Evolutionary conservation across 2,797 vertebrate species (phyloP), one percentile per base, ranked within the genome.

Genomic region (Cynopterus sphinx): DNA sequence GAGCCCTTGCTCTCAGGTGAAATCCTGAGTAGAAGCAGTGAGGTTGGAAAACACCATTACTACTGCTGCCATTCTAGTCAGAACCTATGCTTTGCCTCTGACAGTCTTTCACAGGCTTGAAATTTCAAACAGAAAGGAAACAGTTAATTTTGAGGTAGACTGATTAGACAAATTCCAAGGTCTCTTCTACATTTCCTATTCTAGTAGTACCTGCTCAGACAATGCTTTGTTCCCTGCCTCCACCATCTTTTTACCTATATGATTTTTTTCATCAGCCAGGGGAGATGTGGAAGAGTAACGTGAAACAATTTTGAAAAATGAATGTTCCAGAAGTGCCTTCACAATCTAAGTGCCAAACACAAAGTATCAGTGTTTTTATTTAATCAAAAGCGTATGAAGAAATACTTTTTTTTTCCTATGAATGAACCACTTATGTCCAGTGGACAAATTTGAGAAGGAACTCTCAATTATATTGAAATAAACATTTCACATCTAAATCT

Each of bases 291-390:
- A 87, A 78, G 51, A 63, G 22, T 36, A 59, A 81, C 26, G 33
- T 3, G 83, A 84, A 86, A 87, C 26, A 86, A 9, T 65, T 65
- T 75, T 75, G 73, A 89, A 70, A 95, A 89, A 87, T 57, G 46
- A 93, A 71, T 53, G 84, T 87, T 96, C 81, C 70, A 51, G n/a
- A 86, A 93, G 75, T 79, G 13, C 57, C 46, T 91, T 82, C 39
- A 43, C 24, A 71, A 94, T 59, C 51, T 90, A 74, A 95, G 22
- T 51, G 43, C 43, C 83, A 93, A 79, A 91, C 31, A 91, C 24
- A 36, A n/a, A 51, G 26, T 92, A 39, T 49, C n/a, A 81, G 24
- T 90, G 24, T 68, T 96, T 96, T 95, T 87, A 96, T 90, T 95
- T 70, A 87, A 95, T 95, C 51, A 49, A 93, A 96, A 84, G 7